Evolutionary conservation across 1,140 invertebrate species (phyloP).

Genomic region (Halyomorpha halys): DNA sequence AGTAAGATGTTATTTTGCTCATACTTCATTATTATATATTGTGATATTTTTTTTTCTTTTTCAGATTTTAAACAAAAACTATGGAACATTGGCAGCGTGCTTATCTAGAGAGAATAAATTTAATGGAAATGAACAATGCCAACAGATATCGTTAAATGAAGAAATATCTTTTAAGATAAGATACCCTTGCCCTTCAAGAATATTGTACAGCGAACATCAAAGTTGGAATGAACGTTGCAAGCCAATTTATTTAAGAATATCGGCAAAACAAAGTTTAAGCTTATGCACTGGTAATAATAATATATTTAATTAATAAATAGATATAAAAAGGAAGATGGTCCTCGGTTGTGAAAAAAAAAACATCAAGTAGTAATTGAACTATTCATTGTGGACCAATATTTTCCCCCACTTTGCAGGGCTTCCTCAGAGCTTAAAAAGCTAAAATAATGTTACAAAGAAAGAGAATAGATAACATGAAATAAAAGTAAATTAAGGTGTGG

Average conservation of each 20-base stretch:
- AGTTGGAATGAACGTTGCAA: constrained; percentile 17
- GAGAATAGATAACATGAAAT: no score
- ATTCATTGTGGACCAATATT: no score
- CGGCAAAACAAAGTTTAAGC: constrained; percentile 1
- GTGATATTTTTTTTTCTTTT: not conserved
- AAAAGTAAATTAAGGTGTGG: no score
- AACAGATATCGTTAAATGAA: constrained; percentile 1
- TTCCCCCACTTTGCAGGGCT: no score
- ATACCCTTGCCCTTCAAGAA: constrained; percentile 9
- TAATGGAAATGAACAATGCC: constrained; percentile 1
- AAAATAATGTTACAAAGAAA: no score
- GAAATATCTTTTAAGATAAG: not conserved
- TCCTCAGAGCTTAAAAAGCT: no score
- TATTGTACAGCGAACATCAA: not conserved
- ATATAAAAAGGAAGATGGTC: constrained; percentile 21
- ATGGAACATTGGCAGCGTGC: not conserved
- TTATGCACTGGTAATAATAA: constrained; percentile 14
- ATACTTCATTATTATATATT: no score
- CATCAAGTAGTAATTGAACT: no score
- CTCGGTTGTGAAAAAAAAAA: no score
- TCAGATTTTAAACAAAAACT: not conserved
- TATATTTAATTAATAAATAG: not conserved
- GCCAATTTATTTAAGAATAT: constrained; percentile 16
- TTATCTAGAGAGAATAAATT: not conserved
- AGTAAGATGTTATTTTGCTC: no score